Evolutionary conservation across 2,797 vertebrate genomes (phyloP).

Genomic region (Ambastaia sidthimunki): DNA sequence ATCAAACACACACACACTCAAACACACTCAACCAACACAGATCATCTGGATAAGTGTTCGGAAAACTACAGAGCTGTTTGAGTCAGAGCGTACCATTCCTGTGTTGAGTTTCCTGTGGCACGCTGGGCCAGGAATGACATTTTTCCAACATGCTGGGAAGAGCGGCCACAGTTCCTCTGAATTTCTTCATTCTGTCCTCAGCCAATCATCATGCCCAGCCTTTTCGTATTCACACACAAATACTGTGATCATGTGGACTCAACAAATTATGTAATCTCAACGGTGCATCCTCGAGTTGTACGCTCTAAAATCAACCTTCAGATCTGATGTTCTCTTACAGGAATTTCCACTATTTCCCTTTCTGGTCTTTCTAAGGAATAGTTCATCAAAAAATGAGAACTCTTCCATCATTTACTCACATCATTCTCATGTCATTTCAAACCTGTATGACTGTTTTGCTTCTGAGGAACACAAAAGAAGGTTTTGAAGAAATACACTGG

Average conservation of each 20-base stretch:
- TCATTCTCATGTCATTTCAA: background rate
- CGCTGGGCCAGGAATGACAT: slow-evolving; percentile 72
- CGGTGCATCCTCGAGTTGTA: background rate
- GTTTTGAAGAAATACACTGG: too few relatives aligned
- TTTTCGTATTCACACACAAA: slow-evolving; percentile 9
- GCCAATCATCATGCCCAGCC: background rate
- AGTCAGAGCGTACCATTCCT: slow-evolving; percentile 70
- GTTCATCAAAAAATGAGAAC: background rate
- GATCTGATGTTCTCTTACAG: background rate
- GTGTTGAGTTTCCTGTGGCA: slow-evolving; percentile 72
- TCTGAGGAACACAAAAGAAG: too few relatives aligned
- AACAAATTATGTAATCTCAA: slow-evolving; percentile 46
- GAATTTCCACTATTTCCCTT: background rate
- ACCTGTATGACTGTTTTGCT: too few relatives aligned
- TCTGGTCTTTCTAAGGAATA: background rate
- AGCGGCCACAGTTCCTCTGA: slow-evolving; percentile 9
- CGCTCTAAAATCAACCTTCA: slow-evolving; percentile 18
- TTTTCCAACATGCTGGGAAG: slow-evolving; percentile 62
- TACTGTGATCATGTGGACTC: slow-evolving; percentile 27
- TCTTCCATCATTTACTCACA: too few relatives aligned
- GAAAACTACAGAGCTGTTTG: slow-evolving; percentile 69
- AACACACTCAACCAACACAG: slow-evolving; percentile 54
- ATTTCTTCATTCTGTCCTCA: slow-evolving; percentile 1
- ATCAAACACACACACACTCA: slow-evolving; percentile 11
- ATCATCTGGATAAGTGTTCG: slow-evolving; percentile 73